phyloP scores from a whole-genome alignment of 2,113 vertebrate species.

The Pangasianodon hypophthalmus region DNA sequence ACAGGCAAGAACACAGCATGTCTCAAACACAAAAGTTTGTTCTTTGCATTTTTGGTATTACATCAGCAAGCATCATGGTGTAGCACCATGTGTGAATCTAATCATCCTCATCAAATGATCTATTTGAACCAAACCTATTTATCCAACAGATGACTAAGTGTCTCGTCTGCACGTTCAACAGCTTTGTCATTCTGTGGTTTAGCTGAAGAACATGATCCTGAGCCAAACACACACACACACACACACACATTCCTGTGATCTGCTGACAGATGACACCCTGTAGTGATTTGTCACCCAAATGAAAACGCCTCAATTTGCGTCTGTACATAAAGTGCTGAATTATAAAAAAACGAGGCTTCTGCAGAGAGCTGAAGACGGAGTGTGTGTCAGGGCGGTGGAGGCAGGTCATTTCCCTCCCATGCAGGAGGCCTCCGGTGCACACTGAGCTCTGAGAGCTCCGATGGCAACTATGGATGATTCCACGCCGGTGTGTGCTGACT shows the following conservation, averaged over 20 bases:
- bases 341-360: not conserved
- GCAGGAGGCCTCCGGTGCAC: constrained; percentile 41
- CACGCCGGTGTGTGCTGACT: constrained; percentile 54
- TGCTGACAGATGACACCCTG: constrained; percentile 17
- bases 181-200: constrained; percentile 5
- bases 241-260: constrained; percentile 15
- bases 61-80: constrained; percentile 15
- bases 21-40: not conserved
- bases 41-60: not conserved
- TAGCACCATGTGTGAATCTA: not conserved
- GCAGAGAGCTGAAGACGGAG: constrained; percentile 55
- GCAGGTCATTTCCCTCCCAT: constrained; percentile 59
- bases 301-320: constrained; percentile 35
- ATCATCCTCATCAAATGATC: not conserved
- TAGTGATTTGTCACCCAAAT: constrained; percentile 4
- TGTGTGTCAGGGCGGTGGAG: constrained; percentile 51
- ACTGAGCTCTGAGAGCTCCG: constrained; percentile 62
- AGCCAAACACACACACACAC: not conserved
- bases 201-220: not conserved
- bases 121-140: constrained; percentile 3
- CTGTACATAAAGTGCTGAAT: constrained; percentile 26
- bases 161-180: not conserved
- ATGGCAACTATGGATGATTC: constrained; percentile 55
- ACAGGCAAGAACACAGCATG: not conserved
- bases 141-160: constrained; percentile 18